Conservation (phyloP, 2,888 invertebrate genomes). For the Odontocolon sp. region DNA sequence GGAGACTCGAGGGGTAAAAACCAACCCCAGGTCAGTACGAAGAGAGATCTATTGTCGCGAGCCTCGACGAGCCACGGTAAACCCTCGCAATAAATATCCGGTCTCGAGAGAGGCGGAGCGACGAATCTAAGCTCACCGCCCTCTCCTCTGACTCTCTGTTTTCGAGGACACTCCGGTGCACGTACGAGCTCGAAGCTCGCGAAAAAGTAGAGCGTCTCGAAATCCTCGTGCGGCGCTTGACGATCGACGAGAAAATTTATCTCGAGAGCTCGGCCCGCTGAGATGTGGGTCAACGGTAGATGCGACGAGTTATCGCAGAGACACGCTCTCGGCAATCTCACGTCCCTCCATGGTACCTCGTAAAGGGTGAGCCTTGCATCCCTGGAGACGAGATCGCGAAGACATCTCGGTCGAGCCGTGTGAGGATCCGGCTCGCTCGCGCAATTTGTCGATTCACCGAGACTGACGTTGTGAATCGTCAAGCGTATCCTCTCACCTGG, state of each 20-base stretch:
- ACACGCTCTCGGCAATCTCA: constrained; percentile 88
- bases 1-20: constrained; percentile 86
- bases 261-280: constrained; percentile 87
- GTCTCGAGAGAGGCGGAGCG: constrained; percentile 84
- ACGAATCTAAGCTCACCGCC: constrained; percentile 86
- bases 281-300: constrained; percentile 85
- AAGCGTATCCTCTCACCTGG: constrained; percentile 86
- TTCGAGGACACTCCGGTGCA: constrained; percentile 85
- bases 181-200: constrained; percentile 86
- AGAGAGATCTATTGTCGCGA: constrained; percentile 90
- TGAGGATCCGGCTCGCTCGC: constrained; percentile 88
- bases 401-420: constrained; percentile 86
- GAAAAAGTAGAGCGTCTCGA: constrained; percentile 90
- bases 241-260: constrained; percentile 88
- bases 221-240: constrained; percentile 90
- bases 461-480: constrained; percentile 87
- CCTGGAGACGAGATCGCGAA: constrained; percentile 73
- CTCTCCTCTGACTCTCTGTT: constrained; percentile 84
- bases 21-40: constrained; percentile 91
- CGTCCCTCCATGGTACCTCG: constrained; percentile 88
- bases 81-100: constrained; percentile 87
- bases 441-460: constrained; percentile 86
- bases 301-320: constrained; percentile 89
- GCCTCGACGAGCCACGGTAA: constrained; percentile 91
- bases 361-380: constrained; percentile 83